A percentile compares a stretch with the other conserved stretches of the same genome.
Evolutionary conservation across 2,888 invertebrate genomes (phyloP).

Genomic region (Aelia acuminata): DNA sequence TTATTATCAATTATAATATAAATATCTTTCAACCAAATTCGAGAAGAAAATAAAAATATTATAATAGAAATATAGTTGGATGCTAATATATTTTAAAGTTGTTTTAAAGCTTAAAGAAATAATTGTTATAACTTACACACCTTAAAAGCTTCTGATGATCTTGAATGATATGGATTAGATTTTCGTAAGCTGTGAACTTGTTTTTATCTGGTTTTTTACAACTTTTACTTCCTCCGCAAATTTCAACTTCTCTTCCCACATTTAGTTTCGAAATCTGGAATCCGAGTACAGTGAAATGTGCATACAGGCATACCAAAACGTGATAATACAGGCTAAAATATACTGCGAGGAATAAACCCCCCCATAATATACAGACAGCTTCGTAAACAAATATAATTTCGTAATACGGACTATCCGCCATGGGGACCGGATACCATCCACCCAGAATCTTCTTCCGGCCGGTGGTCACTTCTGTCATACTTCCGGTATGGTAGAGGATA

Average conservation of each 20-base stretch:
- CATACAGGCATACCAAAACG: background rate
- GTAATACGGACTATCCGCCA: background rate
- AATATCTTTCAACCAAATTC: no score
- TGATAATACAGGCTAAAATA: background rate
- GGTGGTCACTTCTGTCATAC: background rate
- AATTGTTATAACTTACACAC: background rate
- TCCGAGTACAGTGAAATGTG: background rate
- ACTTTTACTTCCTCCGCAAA: background rate
- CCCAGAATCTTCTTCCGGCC: constrained; percentile 5
- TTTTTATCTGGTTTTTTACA: background rate
- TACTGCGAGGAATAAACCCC: background rate
- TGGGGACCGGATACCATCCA: background rate
- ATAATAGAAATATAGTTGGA: no score
- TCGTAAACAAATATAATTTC: constrained; percentile 2
- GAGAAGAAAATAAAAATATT: no score
- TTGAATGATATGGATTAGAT: background rate
- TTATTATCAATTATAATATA: no score
- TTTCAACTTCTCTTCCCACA: background rate
- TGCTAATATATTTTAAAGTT: no score
- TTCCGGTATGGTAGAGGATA: background rate
- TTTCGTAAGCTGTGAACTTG: background rate
- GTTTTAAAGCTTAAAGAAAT: no score
- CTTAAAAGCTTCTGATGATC: constrained; percentile 8
- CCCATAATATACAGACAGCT: background rate
- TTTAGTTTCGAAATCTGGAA: background rate